Evolutionary conservation across 1,140 invertebrate species (phyloP), one percentile per base, ranked within the genome.

Genomic region (Drosophila tsacasi): DNA sequence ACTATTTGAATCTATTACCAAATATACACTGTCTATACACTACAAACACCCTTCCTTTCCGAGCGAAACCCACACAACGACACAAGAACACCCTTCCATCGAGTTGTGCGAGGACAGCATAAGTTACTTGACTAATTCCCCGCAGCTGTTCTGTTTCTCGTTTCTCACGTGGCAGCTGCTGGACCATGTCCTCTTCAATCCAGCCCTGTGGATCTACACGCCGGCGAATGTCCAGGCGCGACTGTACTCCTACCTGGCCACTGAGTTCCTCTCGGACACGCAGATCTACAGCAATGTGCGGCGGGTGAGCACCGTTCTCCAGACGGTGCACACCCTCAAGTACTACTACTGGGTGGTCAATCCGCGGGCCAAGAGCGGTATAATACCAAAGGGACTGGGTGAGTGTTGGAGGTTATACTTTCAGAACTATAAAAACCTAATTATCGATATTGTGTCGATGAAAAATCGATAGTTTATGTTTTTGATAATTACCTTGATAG

Each of bases 271-370:
- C 75, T 97, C 97, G 66, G 98, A 99, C 93, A 98, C 98, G 1
- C 98, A 99, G 93, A 99, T 99, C 83, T 99, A 99, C 94, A 98
- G 97, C 76, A 99, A 99, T 93, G 98, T 99, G 21, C 94, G 99
- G 42, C 95, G 99, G 58, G 98, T 99, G 47, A 98, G 98, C 81
- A 99, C 99, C 1, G 98, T 99, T 0, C 94, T 99, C 10, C 98
- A 99, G 94, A 99, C 98, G 1, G 98, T 99, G 74, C 98, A 99
- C 93, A 98, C 99, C 1, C 94, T 99, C 35, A 99, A 99, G 94
- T 99, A 98, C 93, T 99, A 99, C 94, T 99, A 99, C 93, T 99
- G 99, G 98, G 97, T 99, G 17, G 97, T 97, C 5, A 99, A 98
- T 95, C 99, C 99, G 2, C 95, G 97, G 78, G 95, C 97, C 40